Conservation (phyloP, 2,113 vertebrate species). For the Cygnus atratus region DNA sequence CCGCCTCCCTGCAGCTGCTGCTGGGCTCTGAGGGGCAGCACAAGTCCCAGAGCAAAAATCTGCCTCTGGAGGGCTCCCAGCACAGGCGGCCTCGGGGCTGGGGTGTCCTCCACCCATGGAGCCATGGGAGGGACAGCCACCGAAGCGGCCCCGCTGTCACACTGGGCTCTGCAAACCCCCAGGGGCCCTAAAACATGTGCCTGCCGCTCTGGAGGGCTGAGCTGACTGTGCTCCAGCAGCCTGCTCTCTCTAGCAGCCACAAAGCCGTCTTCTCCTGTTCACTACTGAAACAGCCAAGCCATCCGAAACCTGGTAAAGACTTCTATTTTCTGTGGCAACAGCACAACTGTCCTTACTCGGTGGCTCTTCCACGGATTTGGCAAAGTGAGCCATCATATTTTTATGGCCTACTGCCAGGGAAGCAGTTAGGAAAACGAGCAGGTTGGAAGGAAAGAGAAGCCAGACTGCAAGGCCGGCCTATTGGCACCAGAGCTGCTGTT, state of each 20-base stretch:
- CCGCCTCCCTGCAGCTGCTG: constrained; percentile 21
- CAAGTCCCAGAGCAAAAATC: neutral
- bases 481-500: neutral
- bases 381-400: neutral
- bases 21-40: neutral
- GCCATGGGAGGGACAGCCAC: neutral
- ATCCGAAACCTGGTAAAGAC: neutral
- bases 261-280: neutral
- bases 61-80: neutral
- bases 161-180: neutral
- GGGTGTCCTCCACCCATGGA: neutral
- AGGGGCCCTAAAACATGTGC: neutral
- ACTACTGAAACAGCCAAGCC: neutral
- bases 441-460: neutral
- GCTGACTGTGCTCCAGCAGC: neutral
- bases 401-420: neutral
- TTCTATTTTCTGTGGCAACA: neutral
- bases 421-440: neutral
- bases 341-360: neutral
- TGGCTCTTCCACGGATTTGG: neutral
- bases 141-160: neutral
- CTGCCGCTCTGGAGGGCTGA: neutral
- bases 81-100: neutral
- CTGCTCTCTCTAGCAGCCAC: neutral
- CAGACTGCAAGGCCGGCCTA: neutral